A percentile compares a stretch with the other conserved stretches of the same genome.
Evolutionary conservation across 2,797 vertebrate species (phyloP).

Genomic region (Semotilus atromaculatus): DNA sequence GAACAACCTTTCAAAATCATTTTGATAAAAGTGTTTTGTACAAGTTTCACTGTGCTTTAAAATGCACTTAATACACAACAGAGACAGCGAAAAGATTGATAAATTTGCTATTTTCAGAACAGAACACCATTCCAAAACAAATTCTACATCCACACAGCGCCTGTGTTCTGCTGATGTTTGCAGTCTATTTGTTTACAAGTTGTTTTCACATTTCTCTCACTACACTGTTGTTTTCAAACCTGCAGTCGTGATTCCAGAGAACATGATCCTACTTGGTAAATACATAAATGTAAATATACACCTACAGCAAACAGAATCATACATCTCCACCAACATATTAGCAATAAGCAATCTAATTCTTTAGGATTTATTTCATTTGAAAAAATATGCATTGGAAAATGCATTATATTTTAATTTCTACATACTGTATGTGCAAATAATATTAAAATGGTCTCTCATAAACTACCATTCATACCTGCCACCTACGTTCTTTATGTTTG

Average conservation of each 20-base stretch:
- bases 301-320: neutral
- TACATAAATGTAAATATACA: neutral
- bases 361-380: neutral
- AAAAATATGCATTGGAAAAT: neutral
- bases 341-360: neutral
- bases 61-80: neutral
- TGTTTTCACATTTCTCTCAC: constrained; percentile 4
- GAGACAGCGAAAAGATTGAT: neutral
- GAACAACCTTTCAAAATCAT: neutral
- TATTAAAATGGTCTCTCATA: neutral
- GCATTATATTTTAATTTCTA: neutral
- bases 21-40: neutral
- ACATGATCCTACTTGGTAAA: neutral
- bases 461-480: neutral
- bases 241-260: neutral
- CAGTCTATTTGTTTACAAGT: constrained; percentile 8
- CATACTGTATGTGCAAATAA: too few species aligned
- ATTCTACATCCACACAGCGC: neutral
- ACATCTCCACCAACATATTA: too few species aligned
- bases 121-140: neutral
- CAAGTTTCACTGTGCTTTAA: neutral
- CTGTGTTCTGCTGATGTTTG: constrained; percentile 2
- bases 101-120: neutral
- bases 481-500: neutral
- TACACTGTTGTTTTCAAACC: neutral